Percentiles rank a stretch among this genome's conserved stretches.
These are phyloP conservation scores for Electrona antarctica DNA, from an alignment of 2,113 vertebrate genomes.

Conservation along the genomic window DNA sequence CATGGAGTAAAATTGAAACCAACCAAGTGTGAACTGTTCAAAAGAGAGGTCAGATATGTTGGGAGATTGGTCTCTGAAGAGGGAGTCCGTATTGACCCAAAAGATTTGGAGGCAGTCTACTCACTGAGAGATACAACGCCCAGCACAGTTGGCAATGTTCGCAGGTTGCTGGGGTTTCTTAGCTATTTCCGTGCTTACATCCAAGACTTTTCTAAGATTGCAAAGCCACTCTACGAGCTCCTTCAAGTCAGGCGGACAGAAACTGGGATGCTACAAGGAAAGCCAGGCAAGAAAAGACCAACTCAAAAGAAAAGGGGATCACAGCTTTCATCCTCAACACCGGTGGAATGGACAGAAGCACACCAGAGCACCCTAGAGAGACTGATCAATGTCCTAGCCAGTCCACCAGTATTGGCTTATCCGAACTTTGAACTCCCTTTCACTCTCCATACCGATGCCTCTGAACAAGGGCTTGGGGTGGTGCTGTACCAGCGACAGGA, in stretches of 20 bases:
- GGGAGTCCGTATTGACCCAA: constrained; percentile 21
- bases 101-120: constrained; percentile 11
- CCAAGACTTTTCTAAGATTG: constrained; percentile 16
- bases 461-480: too few species aligned
- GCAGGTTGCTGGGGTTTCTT: constrained; percentile 10
- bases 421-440: too few species aligned
- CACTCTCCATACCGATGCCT: too few species aligned
- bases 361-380: too few species aligned
- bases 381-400: too few species aligned
- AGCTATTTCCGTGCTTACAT: constrained; percentile 1
- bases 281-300: too few species aligned
- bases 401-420: too few species aligned
- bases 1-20: constrained; percentile 25
- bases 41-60: constrained; percentile 6
- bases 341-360: too few species aligned
- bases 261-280: not conserved
- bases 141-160: not conserved
- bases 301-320: too few species aligned
- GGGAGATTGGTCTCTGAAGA: constrained; percentile 27
- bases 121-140: constrained; percentile 1
- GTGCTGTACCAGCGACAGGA: too few species aligned
- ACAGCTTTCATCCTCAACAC: too few species aligned
- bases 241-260: not conserved
- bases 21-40: constrained; percentile 23
- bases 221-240: constrained; percentile 16